These are phyloP conservation scores for Drosophila busckii DNA, from an alignment of 1,140 invertebrate species.

Conservation along the genomic window DNA sequence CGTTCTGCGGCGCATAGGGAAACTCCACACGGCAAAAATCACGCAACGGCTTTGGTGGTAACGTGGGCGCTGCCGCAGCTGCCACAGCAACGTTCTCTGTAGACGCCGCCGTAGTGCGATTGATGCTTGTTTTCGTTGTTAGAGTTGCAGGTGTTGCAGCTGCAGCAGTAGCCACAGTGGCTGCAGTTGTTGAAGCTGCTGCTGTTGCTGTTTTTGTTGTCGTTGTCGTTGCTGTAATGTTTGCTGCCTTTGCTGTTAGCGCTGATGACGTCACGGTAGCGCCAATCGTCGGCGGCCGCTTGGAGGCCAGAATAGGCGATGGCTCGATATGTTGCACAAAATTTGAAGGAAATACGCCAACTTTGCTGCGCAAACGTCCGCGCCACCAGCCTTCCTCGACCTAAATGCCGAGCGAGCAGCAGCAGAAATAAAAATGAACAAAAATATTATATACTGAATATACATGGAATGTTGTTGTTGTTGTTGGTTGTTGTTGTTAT, in stretches of 20 bases:
- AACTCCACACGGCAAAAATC: slow-evolving; percentile 92
- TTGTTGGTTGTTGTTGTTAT: slow-evolving; percentile 16
- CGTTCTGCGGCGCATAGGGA: slow-evolving; percentile 93
- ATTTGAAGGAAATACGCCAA: slow-evolving; percentile 95
- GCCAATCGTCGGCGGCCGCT: slow-evolving; percentile 69
- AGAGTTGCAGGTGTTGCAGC: slow-evolving; percentile 18
- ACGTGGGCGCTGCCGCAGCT: slow-evolving; percentile 70
- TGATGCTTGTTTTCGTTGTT: slow-evolving; percentile 52
- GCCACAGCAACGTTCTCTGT: slow-evolving; percentile 16
- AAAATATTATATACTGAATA: too few species aligned
- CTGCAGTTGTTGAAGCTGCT: slow-evolving; percentile 19
- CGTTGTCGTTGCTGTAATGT: slow-evolving; percentile 21
- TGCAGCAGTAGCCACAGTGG: slow-evolving; percentile 4
- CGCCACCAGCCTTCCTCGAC: slow-evolving; percentile 93
- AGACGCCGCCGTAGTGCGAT: slow-evolving; percentile 47
- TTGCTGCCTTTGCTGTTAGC: slow-evolving; percentile 38
- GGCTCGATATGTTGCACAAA: slow-evolving; percentile 88
- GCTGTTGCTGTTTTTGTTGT: slow-evolving; percentile 3
- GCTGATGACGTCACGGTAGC: slow-evolving; percentile 49
- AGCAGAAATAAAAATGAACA: slow-evolving; percentile 32
- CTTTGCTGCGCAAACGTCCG: slow-evolving; percentile 86
- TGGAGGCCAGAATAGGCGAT: slow-evolving; percentile 73
- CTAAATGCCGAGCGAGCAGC: slow-evolving; percentile 59
- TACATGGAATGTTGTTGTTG: slow-evolving; percentile 7
- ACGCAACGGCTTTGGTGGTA: slow-evolving; percentile 84